Percentiles rank a stretch among this genome's conserved stretches.
These are phyloP conservation scores for Huso huso DNA, from an alignment of 2,797 vertebrate species.

Conservation along the genomic window DNA sequence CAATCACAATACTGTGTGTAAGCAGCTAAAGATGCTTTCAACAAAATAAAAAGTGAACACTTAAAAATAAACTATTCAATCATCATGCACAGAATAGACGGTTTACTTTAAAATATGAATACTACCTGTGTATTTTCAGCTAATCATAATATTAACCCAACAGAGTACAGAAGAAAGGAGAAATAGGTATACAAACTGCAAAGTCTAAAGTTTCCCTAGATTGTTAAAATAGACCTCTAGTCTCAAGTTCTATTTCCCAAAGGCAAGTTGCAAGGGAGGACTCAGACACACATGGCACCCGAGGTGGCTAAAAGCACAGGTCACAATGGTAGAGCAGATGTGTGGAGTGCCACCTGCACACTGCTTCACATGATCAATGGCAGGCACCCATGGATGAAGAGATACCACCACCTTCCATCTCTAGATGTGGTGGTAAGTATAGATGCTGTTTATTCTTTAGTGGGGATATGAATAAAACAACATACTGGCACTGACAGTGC, in stretches of 20 bases:
- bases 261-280: conserved; percentile 3
- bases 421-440: conserved; percentile 8
- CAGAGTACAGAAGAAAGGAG: too few species aligned
- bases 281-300: conserved; percentile 13
- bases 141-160: too few species aligned
- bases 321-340: conserved; percentile 1
- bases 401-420: not conserved
- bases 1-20: not conserved
- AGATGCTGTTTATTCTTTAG: too few species aligned
- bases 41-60: not conserved
- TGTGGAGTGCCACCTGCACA: conserved; percentile 11
- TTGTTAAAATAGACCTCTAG: not conserved
- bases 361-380: conserved; percentile 13
- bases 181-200: too few species aligned
- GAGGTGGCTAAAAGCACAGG: not conserved
- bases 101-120: too few species aligned
- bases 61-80: not conserved
- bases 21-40: not conserved
- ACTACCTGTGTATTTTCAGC: too few species aligned
- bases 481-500: not conserved
- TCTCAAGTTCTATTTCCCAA: not conserved
- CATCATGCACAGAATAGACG: too few species aligned
- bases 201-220: too few species aligned
- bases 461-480: not conserved
- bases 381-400: conserved; percentile 8